A percentile compares a stretch with the other conserved stretches of the same genome.
These are phyloP conservation scores for Chrysomallon squamiferum DNA, from an alignment of 1,140 invertebrate species.

Conservation along the genomic window DNA sequence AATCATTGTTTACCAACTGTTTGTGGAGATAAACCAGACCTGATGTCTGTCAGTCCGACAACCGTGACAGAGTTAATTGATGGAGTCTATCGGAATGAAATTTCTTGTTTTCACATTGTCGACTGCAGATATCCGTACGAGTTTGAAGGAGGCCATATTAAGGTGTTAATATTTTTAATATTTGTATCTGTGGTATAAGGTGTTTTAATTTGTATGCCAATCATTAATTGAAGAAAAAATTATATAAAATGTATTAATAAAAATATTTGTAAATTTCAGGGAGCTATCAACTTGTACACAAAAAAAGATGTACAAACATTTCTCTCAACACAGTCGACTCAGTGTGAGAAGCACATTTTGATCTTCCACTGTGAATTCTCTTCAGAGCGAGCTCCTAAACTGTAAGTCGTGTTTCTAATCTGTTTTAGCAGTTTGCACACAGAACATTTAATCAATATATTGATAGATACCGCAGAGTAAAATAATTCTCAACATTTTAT, in stretches of 20 bases:
- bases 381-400: conserved; percentile 88
- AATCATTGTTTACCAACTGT: no score
- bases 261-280: no score
- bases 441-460: no score
- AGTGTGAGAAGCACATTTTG: conserved; percentile 72
- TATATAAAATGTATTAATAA: background rate
- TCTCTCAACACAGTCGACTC: conserved; percentile 62
- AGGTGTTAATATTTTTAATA: conserved; percentile 26
- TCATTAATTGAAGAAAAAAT: no score
- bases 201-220: no score
- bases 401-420: no score
- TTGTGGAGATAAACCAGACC: no score
- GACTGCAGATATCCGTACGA: conserved; percentile 91
- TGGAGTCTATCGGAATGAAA: conserved; percentile 35
- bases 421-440: no score
- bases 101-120: conserved; percentile 52
- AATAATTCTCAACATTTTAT: no score
- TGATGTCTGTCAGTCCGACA: no score
- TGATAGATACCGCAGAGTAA: no score
- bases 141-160: conserved; percentile 93
- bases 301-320: conserved; percentile 74
- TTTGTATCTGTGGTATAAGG: no score
- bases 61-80: conserved; percentile 41
- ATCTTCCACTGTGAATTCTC: conserved; percentile 99
- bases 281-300: conserved; percentile 84